A percentile compares a stretch with the other conserved stretches of the same genome.
These are phyloP conservation scores for Telenomus remus DNA, from an alignment of 1,140 invertebrate species.

Conservation along the genomic window DNA sequence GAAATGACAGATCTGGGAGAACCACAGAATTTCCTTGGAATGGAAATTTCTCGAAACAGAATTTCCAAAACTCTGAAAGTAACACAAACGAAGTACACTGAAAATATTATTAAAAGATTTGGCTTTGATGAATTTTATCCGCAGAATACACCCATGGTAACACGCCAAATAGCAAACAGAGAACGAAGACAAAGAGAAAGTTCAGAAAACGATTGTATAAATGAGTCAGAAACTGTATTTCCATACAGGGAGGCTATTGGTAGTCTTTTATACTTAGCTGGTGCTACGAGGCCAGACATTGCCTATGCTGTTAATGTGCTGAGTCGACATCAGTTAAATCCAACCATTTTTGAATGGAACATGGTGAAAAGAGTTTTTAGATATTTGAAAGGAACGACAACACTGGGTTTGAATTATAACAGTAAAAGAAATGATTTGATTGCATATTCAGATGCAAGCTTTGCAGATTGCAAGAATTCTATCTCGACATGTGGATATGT, in stretches of 20 bases:
- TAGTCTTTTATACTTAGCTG: slow-evolving; percentile 13
- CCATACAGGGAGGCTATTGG: slow-evolving; percentile 56
- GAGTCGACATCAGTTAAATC: slow-evolving; percentile 28
- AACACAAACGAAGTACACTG: slow-evolving; percentile 20
- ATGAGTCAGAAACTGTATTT: no score
- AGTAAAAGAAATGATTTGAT: slow-evolving; percentile 9
- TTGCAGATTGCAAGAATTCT: slow-evolving; percentile 29
- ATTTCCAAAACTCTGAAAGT: no score
- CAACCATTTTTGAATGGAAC: slow-evolving; percentile 27
- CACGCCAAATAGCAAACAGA: slow-evolving; percentile 44
- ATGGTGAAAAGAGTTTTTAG: slow-evolving; percentile 31
- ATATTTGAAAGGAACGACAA: slow-evolving; percentile 55
- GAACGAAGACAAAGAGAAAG: slow-evolving; percentile 18
- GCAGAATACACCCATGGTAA: slow-evolving; percentile 31
- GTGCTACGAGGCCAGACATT: slow-evolving; percentile 22
- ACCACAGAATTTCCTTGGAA: slow-evolving; percentile 22
- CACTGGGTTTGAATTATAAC: slow-evolving; percentile 10
- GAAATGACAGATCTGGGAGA: slow-evolving; percentile 46
- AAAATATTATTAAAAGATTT: slow-evolving; percentile 20
- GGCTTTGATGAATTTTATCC: slow-evolving; percentile 32
- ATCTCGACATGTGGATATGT: slow-evolving; percentile 21
- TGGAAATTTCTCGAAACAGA: no score
- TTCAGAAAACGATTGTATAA: neutral
- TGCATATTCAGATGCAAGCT: slow-evolving; percentile 35
- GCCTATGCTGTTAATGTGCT: slow-evolving; percentile 20